A percentile compares a stretch with the other conserved stretches of the same genome.
Evolutionary conservation across 2,113 vertebrate genomes (phyloP).

Genomic region (Maccullochella peelii): DNA sequence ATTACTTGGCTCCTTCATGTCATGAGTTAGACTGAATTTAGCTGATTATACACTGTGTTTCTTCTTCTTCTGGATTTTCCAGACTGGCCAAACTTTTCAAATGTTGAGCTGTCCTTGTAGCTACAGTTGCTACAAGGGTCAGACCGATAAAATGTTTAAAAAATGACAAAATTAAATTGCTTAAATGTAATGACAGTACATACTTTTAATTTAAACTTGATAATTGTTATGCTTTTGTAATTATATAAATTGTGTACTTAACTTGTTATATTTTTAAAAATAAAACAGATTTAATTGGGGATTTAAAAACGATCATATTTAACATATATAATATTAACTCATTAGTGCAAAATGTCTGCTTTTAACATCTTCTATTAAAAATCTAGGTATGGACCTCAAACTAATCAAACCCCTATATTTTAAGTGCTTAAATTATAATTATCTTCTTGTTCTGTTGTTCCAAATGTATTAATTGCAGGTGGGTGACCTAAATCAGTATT

Average conservation of each 20-base stretch:
- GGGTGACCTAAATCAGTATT: not conserved
- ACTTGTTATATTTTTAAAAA: slow-evolving; percentile 11
- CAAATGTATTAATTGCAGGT: not conserved
- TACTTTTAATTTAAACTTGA: not conserved
- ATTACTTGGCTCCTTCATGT: not conserved
- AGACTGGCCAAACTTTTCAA: not conserved
- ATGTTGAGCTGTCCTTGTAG: not conserved
- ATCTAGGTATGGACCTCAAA: not conserved
- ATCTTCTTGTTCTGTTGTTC: not conserved
- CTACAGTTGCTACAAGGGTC: not conserved
- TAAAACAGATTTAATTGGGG: not conserved
- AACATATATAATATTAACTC: not conserved
- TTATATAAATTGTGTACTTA: not conserved
- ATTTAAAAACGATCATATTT: slow-evolving; percentile 4
- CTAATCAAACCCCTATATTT: not conserved
- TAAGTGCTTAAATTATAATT: not conserved
- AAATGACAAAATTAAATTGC: not conserved
- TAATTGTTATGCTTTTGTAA: slow-evolving; percentile 5
- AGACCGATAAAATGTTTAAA: not conserved
- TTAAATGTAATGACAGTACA: not conserved
- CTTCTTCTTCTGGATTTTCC: not conserved
- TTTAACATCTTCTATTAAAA: not conserved
- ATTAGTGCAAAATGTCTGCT: not conserved
- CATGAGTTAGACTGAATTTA: not conserved
- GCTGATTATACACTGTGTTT: not conserved